A percentile compares a stretch with the other conserved stretches of the same genome.
Conservation (phyloP, 1,140 invertebrate species). For the Yoshiicerus persimilis region DNA sequence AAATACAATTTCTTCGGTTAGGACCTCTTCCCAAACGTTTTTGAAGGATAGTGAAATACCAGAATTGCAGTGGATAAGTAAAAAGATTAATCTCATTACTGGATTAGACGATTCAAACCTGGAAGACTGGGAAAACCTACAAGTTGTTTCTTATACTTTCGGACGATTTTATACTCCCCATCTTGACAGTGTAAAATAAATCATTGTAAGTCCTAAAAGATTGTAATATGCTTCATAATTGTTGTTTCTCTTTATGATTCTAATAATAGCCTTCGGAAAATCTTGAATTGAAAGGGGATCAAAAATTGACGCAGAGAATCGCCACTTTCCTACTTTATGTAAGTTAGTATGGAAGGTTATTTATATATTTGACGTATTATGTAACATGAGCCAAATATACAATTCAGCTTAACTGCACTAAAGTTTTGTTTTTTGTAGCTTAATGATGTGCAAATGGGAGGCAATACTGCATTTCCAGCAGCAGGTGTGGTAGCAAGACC, state of each 20-base stretch:
- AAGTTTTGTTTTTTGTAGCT: not conserved
- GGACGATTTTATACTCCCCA: not conserved
- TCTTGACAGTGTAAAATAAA: not conserved
- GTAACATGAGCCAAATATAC: no score
- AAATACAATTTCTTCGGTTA: not conserved
- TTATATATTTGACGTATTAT: not conserved
- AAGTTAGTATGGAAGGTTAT: not conserved
- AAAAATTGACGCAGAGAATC: not conserved
- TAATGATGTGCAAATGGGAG: constrained; percentile 27
- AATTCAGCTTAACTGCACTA: not conserved
- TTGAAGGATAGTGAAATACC: not conserved
- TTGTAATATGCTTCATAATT: not conserved
- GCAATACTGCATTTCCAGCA: constrained; percentile 28
- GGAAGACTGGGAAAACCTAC: not conserved
- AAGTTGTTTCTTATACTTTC: constrained; percentile 14
- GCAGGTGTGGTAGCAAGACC: not conserved
- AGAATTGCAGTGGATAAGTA: not conserved
- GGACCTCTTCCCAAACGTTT: not conserved
- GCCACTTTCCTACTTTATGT: constrained; percentile 34
- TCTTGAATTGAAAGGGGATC: not conserved
- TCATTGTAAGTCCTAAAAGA: not conserved
- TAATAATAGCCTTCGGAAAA: not conserved
- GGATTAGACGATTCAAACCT: not conserved
- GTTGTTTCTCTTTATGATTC: not conserved
- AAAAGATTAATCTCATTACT: not conserved